Conservation (phyloP, 2,113 vertebrate genomes). For the Otus sunia region DNA sequence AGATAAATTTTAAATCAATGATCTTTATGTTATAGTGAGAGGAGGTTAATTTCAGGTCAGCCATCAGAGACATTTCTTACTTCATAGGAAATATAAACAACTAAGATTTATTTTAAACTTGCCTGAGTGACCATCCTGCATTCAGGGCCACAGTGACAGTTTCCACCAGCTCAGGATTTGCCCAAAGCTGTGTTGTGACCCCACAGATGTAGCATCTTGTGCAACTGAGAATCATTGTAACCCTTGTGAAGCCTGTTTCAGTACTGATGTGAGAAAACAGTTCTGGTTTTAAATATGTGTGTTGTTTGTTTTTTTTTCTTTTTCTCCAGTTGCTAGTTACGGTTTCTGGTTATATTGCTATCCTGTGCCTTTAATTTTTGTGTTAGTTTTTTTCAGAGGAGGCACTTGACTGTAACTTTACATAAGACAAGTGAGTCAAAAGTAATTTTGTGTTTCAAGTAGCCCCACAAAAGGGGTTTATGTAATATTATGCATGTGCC, state of each 20-base stretch:
- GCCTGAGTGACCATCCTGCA: neutral
- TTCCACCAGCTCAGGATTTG: neutral
- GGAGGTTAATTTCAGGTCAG: neutral
- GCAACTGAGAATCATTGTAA: neutral
- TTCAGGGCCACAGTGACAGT: neutral
- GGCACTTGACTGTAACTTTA: neutral
- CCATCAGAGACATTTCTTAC: neutral
- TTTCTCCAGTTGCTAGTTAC: neutral
- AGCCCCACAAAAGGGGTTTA: neutral
- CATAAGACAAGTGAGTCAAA: neutral
- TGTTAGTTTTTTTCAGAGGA: neutral
- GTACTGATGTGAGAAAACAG: neutral
- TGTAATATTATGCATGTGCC: neutral
- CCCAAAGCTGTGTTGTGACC: neutral
- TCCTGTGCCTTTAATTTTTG: neutral
- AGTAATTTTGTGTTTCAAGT: conserved; percentile 19
- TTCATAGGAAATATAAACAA: neutral
- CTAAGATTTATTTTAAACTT: neutral
- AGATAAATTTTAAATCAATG: neutral
- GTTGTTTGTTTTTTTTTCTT: neutral
- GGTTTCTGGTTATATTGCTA: neutral
- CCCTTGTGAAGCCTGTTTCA: neutral
- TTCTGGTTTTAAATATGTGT: neutral
- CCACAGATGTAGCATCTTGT: neutral
- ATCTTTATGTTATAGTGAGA: neutral